Conservation (phyloP, 2,888 invertebrate genomes). For the Hermaeophaga mercurialis region DNA sequence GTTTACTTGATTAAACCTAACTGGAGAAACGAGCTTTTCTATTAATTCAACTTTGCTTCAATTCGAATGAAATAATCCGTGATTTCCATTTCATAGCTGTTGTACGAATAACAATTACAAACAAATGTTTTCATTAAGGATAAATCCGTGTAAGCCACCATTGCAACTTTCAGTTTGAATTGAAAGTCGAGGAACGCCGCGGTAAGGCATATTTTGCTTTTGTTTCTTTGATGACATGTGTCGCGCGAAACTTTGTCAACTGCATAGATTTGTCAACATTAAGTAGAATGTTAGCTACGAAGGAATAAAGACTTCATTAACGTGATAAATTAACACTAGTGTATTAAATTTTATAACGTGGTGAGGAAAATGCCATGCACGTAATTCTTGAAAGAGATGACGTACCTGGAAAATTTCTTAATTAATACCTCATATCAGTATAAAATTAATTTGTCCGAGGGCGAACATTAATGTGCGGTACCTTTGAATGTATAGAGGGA, state of each 20-base stretch:
- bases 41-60: slow-evolving; percentile 14
- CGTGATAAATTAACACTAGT: not conserved
- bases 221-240: slow-evolving; percentile 1
- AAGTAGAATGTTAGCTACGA: too few species aligned
- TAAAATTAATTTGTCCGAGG: too few species aligned
- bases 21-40: slow-evolving; percentile 8
- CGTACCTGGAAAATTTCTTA: too few species aligned
- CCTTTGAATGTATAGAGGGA: too few species aligned
- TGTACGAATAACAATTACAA: slow-evolving; percentile 17
- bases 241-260: not conserved
- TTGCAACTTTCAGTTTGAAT: slow-evolving; percentile 8
- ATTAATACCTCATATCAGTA: too few species aligned
- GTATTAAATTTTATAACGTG: slow-evolving; percentile 2
- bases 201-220: not conserved
- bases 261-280: slow-evolving; percentile 7
- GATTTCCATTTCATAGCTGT: slow-evolving; percentile 11
- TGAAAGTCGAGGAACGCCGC: not conserved
- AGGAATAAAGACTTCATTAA: not conserved
- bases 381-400: too few species aligned
- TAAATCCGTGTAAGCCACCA: slow-evolving; percentile 7
- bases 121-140: slow-evolving; percentile 21
- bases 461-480: too few species aligned
- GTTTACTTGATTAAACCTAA: slow-evolving; percentile 5
- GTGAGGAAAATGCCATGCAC: too few species aligned
- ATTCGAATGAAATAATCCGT: slow-evolving; percentile 8